Percentiles rank a stretch among this genome's conserved stretches.
phyloP scores from a whole-genome alignment of 2,113 vertebrate genomes.

The Lycaon pictus region DNA sequence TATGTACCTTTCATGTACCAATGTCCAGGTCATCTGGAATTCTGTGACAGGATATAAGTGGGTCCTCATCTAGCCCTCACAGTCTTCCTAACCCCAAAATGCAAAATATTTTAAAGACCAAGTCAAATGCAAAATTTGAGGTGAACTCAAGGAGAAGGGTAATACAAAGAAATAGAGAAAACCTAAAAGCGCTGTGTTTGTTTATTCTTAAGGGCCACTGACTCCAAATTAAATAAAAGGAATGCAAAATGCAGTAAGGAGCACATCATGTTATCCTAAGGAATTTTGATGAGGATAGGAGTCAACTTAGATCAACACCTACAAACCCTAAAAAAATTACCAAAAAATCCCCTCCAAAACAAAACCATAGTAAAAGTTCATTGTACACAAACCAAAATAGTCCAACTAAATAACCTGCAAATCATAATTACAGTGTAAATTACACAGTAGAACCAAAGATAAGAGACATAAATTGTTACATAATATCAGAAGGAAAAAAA shows the following conservation, averaged over 20 bases:
- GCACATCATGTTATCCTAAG: not conserved
- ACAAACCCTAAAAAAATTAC: constrained; percentile 44
- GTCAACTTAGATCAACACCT: not conserved
- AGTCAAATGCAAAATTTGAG: not conserved
- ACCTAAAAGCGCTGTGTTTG: not conserved
- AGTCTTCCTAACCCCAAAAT: not conserved
- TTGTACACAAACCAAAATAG: not conserved
- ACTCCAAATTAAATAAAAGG: not conserved
- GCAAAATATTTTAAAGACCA: constrained; percentile 42
- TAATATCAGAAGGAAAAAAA: not conserved
- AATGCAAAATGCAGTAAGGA: not conserved
- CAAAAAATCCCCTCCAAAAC: not conserved
- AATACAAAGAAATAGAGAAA: not conserved
- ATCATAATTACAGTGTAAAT: constrained; percentile 13
- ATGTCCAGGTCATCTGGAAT: not conserved
- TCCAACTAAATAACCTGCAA: constrained; percentile 4
- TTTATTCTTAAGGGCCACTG: constrained; percentile 28
- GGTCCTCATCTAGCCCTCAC: not conserved
- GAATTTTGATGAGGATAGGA: constrained; percentile 49
- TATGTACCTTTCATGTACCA: not conserved
- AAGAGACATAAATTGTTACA: not conserved
- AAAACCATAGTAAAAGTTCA: not conserved
- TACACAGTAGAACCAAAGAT: not conserved
- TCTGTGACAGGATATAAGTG: not conserved
- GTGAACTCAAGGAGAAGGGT: not conserved